Conservation (phyloP, 2,113 vertebrate genomes). For the Tyrannus savana region DNA sequence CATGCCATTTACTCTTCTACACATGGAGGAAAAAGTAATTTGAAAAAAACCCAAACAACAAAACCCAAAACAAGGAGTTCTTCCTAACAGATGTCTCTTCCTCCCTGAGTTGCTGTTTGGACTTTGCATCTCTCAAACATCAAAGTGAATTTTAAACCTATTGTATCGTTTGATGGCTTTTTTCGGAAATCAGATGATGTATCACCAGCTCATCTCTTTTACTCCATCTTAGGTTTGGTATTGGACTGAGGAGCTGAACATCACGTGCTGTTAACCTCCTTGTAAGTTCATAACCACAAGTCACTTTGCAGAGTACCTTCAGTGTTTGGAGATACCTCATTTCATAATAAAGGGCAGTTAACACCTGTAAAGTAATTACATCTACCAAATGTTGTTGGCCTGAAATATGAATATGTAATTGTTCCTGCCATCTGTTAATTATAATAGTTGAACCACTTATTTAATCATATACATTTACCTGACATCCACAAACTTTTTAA, state of each 20-base stretch:
- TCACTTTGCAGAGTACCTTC: slow-evolving; percentile 62
- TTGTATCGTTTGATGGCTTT: slow-evolving; percentile 21
- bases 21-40: slow-evolving; percentile 41
- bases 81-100: slow-evolving; percentile 63
- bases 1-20: slow-evolving; percentile 16
- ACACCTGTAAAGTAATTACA: slow-evolving; percentile 85
- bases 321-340: slow-evolving; percentile 63
- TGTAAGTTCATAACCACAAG: slow-evolving; percentile 61
- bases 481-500: slow-evolving; percentile 70
- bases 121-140: slow-evolving; percentile 51
- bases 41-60: not conserved
- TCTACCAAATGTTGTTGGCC: slow-evolving; percentile 82
- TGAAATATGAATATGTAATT: slow-evolving; percentile 80
- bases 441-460: slow-evolving; percentile 75
- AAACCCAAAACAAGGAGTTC: slow-evolving; percentile 14
- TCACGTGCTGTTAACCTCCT: not conserved
- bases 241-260: not conserved
- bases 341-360: slow-evolving; percentile 73
- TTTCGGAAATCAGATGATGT: slow-evolving; percentile 56
- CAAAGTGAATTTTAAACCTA: slow-evolving; percentile 61
- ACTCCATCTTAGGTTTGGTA: slow-evolving; percentile 7
- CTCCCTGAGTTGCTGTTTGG: slow-evolving; percentile 59
- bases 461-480: slow-evolving; percentile 74
- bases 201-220: slow-evolving; percentile 54
- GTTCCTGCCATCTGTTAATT: slow-evolving; percentile 82